A percentile compares a stretch with the other conserved stretches of the same genome.
Conservation (phyloP, 2,888 invertebrate genomes). For the Leistus spinibarbis region DNA sequence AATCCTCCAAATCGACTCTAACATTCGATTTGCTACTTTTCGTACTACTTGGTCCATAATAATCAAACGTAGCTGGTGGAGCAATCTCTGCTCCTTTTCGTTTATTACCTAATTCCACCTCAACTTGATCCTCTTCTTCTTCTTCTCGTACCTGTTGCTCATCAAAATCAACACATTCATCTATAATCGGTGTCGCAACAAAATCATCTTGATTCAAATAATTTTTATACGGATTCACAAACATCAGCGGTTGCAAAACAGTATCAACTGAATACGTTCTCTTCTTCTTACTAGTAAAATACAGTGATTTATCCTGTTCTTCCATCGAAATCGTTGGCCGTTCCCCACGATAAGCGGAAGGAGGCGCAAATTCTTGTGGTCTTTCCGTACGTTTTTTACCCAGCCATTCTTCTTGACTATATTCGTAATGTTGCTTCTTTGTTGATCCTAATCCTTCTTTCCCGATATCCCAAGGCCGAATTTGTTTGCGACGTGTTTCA, state of each 20-base stretch:
- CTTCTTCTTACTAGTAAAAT: constrained; percentile 50
- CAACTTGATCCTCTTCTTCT: constrained; percentile 11
- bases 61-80: constrained; percentile 70
- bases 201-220: constrained; percentile 35
- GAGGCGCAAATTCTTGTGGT: constrained; percentile 79
- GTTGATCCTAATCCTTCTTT: constrained; percentile 67
- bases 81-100: constrained; percentile 63
- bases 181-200: constrained; percentile 46
- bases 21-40: constrained; percentile 47
- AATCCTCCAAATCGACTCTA: constrained; percentile 55
- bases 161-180: constrained; percentile 45
- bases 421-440: constrained; percentile 59
- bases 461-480: constrained; percentile 76
- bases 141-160: constrained; percentile 41
- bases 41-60: constrained; percentile 61
- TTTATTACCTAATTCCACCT: constrained; percentile 36
- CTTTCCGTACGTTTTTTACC: constrained; percentile 76
- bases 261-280: constrained; percentile 35
- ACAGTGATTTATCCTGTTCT: constrained; percentile 47
- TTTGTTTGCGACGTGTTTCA: constrained; percentile 61
- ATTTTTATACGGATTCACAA: background rate
- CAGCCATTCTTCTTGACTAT: constrained; percentile 79
- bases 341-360: constrained; percentile 47
- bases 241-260: constrained; percentile 48
- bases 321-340: background rate